Base-by-base conservation (phyloP, 2,797 vertebrate genomes). In the Delichon dasypus region DNA sequence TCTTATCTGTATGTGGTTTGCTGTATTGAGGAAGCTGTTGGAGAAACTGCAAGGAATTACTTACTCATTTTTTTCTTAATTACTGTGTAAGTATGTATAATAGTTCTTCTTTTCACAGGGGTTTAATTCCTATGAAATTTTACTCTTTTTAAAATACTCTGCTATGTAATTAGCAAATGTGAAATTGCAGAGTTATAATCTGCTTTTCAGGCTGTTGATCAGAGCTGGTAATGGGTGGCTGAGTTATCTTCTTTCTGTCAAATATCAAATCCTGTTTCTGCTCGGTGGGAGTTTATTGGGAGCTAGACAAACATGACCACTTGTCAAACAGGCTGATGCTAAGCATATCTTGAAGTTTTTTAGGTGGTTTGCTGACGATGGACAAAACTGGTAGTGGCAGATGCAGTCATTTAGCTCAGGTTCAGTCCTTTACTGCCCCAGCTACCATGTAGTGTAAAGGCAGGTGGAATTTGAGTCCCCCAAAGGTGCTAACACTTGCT, bases 161-260 rank as follows among this genome's bases (percentile, higher is more conserved):
- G 6, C 45, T 67, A 2, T 76, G 38, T 48, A 64, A 50, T 82
- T 57, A 84, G 27, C 65, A 68, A 73, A 55, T 62, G n/a, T 65
- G 26, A 75, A 84, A 68, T 42, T 72, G 27, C 36, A 66, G 66
- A 86, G 71, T 62, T 62, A 25, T 1, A 55, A 62, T 60, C 53
- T 80, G 16, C 53, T 68, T 89, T 71, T 88, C 50, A 83, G 51
- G 29, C 55, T 92, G 60, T 76, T 72, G 22, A 26, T 86, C 54
- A 88, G 85, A 83, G 45, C 61, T 89, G 57, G 17, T 55, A 36
- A 10, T 19, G 25, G 27, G 21, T 50, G 54, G 5, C 61, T 54
- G 42, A 32, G 16, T 79, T 89, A 26, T 9, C 30, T 71, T 65
- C 36, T 57, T 74, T 72, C 67, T 81, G 0, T n/a, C 45, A 21